Percentiles rank a stretch among this genome's conserved stretches.
Conservation (phyloP, 2,888 invertebrate species). For the Pollenia angustigena region DNA sequence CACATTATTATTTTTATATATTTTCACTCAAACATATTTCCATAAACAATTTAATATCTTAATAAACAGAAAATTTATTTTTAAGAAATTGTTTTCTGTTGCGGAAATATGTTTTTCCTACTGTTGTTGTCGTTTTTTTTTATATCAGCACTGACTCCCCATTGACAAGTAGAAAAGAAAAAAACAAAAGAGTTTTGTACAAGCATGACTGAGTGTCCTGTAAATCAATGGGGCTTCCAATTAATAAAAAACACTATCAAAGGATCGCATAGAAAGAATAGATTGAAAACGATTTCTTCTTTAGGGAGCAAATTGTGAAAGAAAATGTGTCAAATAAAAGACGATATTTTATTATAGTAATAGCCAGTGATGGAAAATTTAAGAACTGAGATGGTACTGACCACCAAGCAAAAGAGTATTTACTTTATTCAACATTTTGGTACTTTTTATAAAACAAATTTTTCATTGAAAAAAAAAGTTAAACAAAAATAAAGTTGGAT, state of each 20-base stretch:
- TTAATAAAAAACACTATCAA: constrained; percentile 50
- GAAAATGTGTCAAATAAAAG: constrained; percentile 42
- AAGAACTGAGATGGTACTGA: too few species aligned
- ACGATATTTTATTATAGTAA: constrained; percentile 19
- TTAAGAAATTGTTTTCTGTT: background rate
- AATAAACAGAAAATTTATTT: background rate
- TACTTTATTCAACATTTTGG: too few species aligned
- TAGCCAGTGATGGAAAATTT: background rate
- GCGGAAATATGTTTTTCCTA: background rate
- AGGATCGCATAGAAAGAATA: background rate
- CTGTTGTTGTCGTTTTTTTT: background rate
- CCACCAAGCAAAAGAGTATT: too few species aligned
- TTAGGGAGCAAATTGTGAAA: background rate
- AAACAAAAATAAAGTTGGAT: too few species aligned
- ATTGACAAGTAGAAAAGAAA: constrained; percentile 15
- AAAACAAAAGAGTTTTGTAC: background rate
- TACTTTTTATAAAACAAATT: too few species aligned
- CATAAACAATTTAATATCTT: too few species aligned
- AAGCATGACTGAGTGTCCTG: constrained; percentile 32
- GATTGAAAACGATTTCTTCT: background rate
- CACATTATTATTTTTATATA: background rate
- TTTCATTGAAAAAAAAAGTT: too few species aligned
- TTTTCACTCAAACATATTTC: too few species aligned
- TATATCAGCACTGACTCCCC: constrained; percentile 29
- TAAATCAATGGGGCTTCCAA: constrained; percentile 61